These are phyloP conservation scores for Gandaritis pyraliata DNA, from an alignment of 2,888 invertebrate genomes.

Conservation along the genomic window DNA sequence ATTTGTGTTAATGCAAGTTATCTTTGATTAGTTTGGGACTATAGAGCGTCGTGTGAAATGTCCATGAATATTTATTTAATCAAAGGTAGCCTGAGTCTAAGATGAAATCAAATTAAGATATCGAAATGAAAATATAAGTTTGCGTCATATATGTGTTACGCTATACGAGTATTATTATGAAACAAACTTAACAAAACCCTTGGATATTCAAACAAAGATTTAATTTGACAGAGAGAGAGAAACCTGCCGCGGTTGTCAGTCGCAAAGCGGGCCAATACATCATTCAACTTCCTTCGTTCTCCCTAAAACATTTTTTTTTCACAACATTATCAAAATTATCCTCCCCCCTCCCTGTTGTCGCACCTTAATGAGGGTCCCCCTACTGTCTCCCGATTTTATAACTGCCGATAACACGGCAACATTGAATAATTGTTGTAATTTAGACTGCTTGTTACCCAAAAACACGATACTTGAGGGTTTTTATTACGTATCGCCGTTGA, in stretches of 20 bases:
- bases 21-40: too few relatives aligned
- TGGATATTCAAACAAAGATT: constrained; percentile 18
- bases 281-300: constrained; percentile 31
- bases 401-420: constrained; percentile 79
- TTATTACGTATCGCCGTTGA: constrained; percentile 68
- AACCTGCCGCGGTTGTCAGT: constrained; percentile 29
- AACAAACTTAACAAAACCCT: constrained; percentile 11
- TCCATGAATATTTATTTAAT: too few relatives aligned
- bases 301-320: constrained; percentile 40
- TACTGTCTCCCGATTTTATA: constrained; percentile 71
- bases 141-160: too few relatives aligned
- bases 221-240: constrained; percentile 12
- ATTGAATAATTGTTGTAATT: constrained; percentile 84
- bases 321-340: constrained; percentile 43
- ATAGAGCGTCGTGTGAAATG: too few relatives aligned
- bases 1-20: too few relatives aligned
- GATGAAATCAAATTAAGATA: too few relatives aligned
- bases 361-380: constrained; percentile 71
- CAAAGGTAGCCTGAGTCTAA: too few relatives aligned
- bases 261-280: constrained; percentile 33
- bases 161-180: not conserved
- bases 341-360: constrained; percentile 42
- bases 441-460: constrained; percentile 76
- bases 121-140: too few relatives aligned
- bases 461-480: constrained; percentile 68